These are phyloP conservation scores for Neodiprion lecontei DNA, from an alignment of 1,140 invertebrate genomes.

Conservation along the genomic window DNA sequence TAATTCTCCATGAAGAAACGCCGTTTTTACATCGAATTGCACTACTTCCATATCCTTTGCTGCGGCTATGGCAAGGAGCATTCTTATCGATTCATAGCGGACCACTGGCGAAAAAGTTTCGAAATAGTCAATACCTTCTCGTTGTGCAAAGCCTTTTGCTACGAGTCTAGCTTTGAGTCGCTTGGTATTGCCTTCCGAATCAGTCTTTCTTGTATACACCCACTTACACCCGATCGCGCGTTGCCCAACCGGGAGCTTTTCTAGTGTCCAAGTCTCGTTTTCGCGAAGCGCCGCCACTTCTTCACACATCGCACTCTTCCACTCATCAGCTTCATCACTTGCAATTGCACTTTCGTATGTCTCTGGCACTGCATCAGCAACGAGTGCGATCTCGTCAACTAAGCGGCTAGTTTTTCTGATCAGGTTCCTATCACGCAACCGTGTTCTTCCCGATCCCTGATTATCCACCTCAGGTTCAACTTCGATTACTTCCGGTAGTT, in stretches of 20 bases:
- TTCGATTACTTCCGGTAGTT: conserved; percentile 3
- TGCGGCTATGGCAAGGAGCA: conserved; percentile 24
- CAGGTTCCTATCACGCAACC: neutral
- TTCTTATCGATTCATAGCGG: too few species aligned
- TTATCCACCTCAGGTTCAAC: neutral
- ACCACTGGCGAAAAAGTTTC: conserved; percentile 10
- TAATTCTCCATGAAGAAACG: conserved; percentile 42
- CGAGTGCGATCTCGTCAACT: conserved; percentile 7
- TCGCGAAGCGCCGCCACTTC: conserved; percentile 35
- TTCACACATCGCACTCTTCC: conserved; percentile 39
- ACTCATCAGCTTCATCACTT: conserved; percentile 33
- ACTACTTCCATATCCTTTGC: conserved; percentile 23
- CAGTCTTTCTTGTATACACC: conserved; percentile 42
- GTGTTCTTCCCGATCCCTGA: neutral
- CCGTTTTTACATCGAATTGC: conserved; percentile 38
- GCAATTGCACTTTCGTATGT: conserved; percentile 33
- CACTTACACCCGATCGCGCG: conserved; percentile 42
- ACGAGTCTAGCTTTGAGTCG: conserved; percentile 28
- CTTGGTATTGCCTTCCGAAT: conserved; percentile 22
- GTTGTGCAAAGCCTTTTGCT: conserved; percentile 38
- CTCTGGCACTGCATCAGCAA: conserved; percentile 22
- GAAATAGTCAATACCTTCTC: conserved; percentile 39
- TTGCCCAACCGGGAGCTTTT: conserved; percentile 28
- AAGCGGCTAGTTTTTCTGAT: neutral
- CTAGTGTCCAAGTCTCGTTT: conserved; percentile 42